Conservation (phyloP, 2,113 vertebrate species). For the Xiphophorus maculatus region DNA sequence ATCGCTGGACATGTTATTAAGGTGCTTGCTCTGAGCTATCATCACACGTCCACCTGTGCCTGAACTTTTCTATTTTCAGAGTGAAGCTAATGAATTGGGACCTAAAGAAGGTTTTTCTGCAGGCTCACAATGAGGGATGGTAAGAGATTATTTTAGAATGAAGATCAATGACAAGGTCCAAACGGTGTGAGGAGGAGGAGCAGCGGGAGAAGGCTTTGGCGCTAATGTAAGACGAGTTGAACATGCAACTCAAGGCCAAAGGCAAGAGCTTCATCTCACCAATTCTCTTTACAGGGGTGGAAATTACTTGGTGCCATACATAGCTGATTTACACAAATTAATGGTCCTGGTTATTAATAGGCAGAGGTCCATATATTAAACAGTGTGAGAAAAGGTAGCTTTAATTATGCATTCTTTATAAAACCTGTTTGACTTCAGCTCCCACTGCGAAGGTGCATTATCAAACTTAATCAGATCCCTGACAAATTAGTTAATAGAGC, state of each 20-base stretch:
- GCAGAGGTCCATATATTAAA: slow-evolving; percentile 75
- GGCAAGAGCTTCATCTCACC: slow-evolving; percentile 74
- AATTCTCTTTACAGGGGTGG: slow-evolving; percentile 71
- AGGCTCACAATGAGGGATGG: slow-evolving; percentile 77
- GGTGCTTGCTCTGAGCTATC: slow-evolving; percentile 61
- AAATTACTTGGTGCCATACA: slow-evolving; percentile 74
- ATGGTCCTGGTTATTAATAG: slow-evolving; percentile 77
- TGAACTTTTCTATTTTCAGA: slow-evolving; percentile 77
- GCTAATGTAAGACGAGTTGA: slow-evolving; percentile 73
- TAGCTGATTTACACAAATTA: slow-evolving; percentile 77
- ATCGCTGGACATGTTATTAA: slow-evolving; percentile 56
- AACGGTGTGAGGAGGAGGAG: slow-evolving; percentile 63
- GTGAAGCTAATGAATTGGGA: slow-evolving; percentile 75
- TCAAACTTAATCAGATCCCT: slow-evolving; percentile 49
- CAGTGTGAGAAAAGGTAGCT: slow-evolving; percentile 79
- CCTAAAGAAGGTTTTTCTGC: slow-evolving; percentile 75
- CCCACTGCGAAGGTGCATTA: slow-evolving; percentile 47
- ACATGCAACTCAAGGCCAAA: slow-evolving; percentile 74
- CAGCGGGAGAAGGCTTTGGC: slow-evolving; percentile 44
- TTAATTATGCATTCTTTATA: slow-evolving; percentile 79
- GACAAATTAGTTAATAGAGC: slow-evolving; percentile 50
- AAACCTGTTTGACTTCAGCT: slow-evolving; percentile 74
- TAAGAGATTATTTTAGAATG: slow-evolving; percentile 83
- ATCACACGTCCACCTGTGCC: slow-evolving; percentile 70
- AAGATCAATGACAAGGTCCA: slow-evolving; percentile 79